phyloP scores from a whole-genome alignment of 2,113 vertebrate species.

The Trachemys scripta region DNA sequence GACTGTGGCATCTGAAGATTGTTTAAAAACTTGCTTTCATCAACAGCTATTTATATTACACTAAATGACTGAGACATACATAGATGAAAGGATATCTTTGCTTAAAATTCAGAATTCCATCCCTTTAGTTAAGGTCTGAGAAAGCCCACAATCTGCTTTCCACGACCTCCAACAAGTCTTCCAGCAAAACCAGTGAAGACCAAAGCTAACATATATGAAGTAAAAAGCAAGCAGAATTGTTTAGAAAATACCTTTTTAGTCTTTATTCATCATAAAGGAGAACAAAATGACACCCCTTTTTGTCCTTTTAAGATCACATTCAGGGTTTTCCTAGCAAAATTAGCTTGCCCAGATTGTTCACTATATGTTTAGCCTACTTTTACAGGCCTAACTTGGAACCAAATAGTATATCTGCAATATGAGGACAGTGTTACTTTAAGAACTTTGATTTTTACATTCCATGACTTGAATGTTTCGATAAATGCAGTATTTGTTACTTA shows the following conservation, averaged over 20 bases:
- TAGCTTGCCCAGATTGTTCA: not conserved
- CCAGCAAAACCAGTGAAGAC: not conserved
- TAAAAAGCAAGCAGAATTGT: not conserved
- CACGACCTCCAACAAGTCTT: not conserved
- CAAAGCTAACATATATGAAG: not conserved
- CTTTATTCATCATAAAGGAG: not conserved
- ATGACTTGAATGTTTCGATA: not conserved
- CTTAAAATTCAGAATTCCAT: not conserved
- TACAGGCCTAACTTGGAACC: not conserved
- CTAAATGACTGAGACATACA: not conserved
- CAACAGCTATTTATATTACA: not conserved
- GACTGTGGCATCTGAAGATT: fast-evolving
- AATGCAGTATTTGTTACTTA: not conserved
- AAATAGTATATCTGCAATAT: not conserved
- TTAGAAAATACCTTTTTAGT: not conserved
- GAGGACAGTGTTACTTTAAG: not conserved
- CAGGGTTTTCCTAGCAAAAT: not conserved
- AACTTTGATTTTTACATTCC: not conserved
- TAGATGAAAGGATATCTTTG: not conserved
- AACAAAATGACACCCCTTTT: fast-evolving
- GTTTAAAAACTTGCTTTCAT: not conserved
- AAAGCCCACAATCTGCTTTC: not conserved
- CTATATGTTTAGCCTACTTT: not conserved
- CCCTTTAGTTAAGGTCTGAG: not conserved
- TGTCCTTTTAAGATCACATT: not conserved